Evolutionary conservation across 2,888 invertebrate species (phyloP).

Genomic region (Drosophila prostipennis): DNA sequence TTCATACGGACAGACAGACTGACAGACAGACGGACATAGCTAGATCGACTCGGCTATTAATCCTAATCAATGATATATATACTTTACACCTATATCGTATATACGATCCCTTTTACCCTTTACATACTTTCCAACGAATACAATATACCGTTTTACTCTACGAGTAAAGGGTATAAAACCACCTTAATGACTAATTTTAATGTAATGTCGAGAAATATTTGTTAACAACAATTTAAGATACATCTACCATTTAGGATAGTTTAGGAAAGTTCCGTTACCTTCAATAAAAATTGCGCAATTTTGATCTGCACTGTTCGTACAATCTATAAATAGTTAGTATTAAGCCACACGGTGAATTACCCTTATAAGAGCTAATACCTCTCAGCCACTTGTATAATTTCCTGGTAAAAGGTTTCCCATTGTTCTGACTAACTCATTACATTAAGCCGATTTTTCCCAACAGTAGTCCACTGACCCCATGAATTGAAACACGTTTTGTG

Average conservation of each 20-base stretch:
- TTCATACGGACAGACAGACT: too few species aligned
- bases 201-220: neutral
- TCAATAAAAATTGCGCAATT: neutral
- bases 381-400: neutral
- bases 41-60: too few species aligned
- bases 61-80: too few species aligned
- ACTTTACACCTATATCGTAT: too few species aligned
- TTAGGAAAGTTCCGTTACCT: neutral
- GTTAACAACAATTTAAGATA: too few species aligned
- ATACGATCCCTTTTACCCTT: too few species aligned
- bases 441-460: conserved; percentile 7
- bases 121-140: too few species aligned
- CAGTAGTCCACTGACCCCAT: conserved; percentile 36
- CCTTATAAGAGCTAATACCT: neutral
- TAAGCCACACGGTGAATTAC: conserved; percentile 1
- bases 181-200: neutral
- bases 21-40: too few species aligned
- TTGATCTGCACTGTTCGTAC: neutral
- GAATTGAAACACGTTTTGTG: conserved; percentile 21
- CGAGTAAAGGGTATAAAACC: neutral
- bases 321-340: conserved; percentile 1
- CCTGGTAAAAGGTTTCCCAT: conserved; percentile 1
- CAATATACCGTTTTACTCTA: too few species aligned
- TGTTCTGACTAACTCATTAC: neutral
- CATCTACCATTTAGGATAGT: neutral